Conservation (phyloP, 1,140 invertebrate genomes). For the Drosophila ambigua region DNA sequence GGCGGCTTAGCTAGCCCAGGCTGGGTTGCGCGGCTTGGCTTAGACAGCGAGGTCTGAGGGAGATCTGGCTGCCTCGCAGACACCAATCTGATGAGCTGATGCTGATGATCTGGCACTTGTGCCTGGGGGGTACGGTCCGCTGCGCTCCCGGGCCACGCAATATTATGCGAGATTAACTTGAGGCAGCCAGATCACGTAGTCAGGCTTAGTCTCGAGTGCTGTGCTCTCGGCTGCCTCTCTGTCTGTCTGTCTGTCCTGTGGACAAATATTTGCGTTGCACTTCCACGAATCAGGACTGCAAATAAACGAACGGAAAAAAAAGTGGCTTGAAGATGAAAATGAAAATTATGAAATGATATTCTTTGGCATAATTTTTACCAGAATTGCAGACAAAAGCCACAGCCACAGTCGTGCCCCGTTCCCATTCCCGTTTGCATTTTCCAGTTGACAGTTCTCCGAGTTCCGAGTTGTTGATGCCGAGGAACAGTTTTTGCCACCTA, state of each 20-base stretch:
- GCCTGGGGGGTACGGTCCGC: conserved; percentile 7
- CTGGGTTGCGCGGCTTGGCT: no score
- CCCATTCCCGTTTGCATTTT: conserved; percentile 18
- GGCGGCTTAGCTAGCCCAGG: no score
- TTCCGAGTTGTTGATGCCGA: conserved; percentile 36
- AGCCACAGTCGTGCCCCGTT: conserved; percentile 1
- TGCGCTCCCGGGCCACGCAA: conserved; percentile 18
- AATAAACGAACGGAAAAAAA: background rate
- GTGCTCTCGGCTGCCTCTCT: conserved; percentile 7
- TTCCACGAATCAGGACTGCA: conserved; percentile 36
- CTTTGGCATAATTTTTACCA: conserved; percentile 23
- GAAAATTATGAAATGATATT: conserved; percentile 51
- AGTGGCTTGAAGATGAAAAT: conserved; percentile 7
- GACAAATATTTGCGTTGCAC: conserved; percentile 52
- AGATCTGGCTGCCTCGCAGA: background rate
- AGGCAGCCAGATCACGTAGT: conserved; percentile 47
- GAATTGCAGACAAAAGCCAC: conserved; percentile 10
- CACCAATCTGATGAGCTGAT: background rate
- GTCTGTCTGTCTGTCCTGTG: conserved; percentile 21
- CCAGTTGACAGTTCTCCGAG: conserved; percentile 20
- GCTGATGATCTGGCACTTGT: conserved; percentile 16
- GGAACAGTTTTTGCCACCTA: conserved; percentile 68
- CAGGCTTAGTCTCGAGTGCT: conserved; percentile 17
- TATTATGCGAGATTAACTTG: conserved; percentile 52
- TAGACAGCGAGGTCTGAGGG: background rate